Evolutionary conservation across 2,797 vertebrate species (phyloP), one percentile per base, ranked within the genome.

Genomic region (Meda fulgida): DNA sequence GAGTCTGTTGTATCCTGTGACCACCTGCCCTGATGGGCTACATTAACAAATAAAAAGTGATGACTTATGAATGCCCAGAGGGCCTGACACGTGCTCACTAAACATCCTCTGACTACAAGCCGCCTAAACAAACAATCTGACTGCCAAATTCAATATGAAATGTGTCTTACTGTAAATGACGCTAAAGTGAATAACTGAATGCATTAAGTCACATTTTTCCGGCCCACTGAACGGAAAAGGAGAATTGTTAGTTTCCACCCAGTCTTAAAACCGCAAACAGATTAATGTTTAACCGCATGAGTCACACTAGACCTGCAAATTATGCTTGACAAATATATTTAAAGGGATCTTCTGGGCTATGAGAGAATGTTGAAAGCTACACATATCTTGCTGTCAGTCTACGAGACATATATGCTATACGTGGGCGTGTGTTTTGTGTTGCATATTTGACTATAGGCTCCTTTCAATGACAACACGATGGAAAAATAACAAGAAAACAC

Each of bases 31-130:
- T 43, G 71, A 63, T 38, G 21, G 51, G 66, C 77, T 84, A 72
- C 72, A 83, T 78, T 65, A 85, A 84, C 58, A 84, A 89, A 91
- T 89, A 48, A 90, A 87, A 84, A 51, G 78, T 79, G 88, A 80
- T 87, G 87, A 91, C 76, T 76, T 89, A 90, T 86, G 86, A 90
- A 86, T 65, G 48, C 60, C 79, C 81, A 79, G 76, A 87, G 53
- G 85, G 71, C 71, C 31, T 84, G 66, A 82, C 55, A 79, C 79
- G 63, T 81, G 79, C 55, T 77, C 60, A 83, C 80, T 53, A 65
- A 84, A 88, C 85, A 79, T 85, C 80, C 66, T 83, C 65, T 77
- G 78, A 84, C 67, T 84, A 67, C 81, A 31, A 75, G 40, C 55
- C 19, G 63, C 78, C 38, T 66, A 83, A 86, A 84, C 84, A 87